Base-by-base conservation (phyloP, 2,888 invertebrate species). In the Diaphora mendica region DNA sequence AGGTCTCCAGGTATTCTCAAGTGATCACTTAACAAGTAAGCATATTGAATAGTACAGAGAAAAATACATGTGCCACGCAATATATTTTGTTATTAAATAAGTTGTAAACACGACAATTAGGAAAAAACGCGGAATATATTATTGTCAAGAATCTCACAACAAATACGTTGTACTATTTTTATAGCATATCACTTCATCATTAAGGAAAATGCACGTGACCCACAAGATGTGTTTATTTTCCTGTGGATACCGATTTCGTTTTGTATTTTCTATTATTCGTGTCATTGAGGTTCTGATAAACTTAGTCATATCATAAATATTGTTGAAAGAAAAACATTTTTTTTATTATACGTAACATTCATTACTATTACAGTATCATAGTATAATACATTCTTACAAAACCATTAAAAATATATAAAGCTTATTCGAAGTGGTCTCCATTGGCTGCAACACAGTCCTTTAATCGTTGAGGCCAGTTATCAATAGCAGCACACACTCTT, bases 81-180 rank as follows among this genome's bases (percentile, higher is more conserved):
- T 42, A 17, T 26, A 7, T 26, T 42, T 44, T 17, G 15, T 26
- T 66, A 39, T 7, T 67, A 20, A 30, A 67, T 20, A 3, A 0
- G 26, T 30, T 13, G 67, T 67, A 67, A 67, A 67, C 48, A 67
- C 15, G 23, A 33, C 44, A 48, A 67, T 48, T 39, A 44, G 30
- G 20, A 48, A 44, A 66, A 67, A 67, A 67, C 30, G 67, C 13
- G 30, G 44, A 2, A 48, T 44, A 62, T 62, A 7, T 62, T 30
- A 17, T 30, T 62, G 0, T 59, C 13, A 26, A 59, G 26, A 59
- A 59, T 26, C 59, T 26, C 59, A 26, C 13, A 26, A 26, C 5
- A 59, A 59, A 59, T 62, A 62, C 7, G 5, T 62, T 30, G 17
- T 30, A 15, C 26, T 59, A 15, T 26, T 62, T 48, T 59, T 62